These are phyloP conservation scores for Magallana ariakensis DNA, from an alignment of 1,140 invertebrate genomes.

Conservation along the genomic window DNA sequence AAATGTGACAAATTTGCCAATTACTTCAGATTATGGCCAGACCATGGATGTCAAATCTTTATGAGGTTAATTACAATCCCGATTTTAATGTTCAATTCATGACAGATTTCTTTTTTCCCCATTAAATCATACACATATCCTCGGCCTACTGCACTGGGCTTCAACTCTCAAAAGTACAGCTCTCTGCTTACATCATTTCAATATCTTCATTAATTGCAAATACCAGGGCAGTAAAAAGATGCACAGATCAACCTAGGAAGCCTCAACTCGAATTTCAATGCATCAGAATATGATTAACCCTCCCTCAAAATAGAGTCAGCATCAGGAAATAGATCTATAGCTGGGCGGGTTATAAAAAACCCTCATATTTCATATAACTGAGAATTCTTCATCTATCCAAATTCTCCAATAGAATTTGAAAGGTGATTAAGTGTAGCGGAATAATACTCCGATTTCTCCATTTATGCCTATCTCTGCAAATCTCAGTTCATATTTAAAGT, in stretches of 20 bases:
- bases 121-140: not conserved
- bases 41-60: not conserved
- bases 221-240: not conserved
- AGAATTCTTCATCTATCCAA: not conserved
- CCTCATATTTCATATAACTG: not conserved
- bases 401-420: conserved; percentile 8
- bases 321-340: not conserved
- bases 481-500: conserved; percentile 11
- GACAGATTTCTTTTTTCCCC: not conserved
- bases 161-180: not conserved
- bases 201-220: conserved; percentile 13
- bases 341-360: not conserved
- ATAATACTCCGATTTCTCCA: conserved; percentile 12
- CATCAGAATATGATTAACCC: not conserved
- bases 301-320: not conserved
- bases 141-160: not conserved
- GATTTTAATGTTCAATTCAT: conserved; percentile 13
- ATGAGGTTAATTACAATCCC: conserved; percentile 11
- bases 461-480: not conserved
- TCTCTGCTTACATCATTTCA: not conserved
- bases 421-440: conserved; percentile 8
- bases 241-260: not conserved
- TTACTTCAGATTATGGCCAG: not conserved
- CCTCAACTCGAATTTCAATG: not conserved
- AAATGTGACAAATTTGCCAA: conserved; percentile 31